Conservation (phyloP, 2,888 invertebrate genomes). For the Apamea anceps region DNA sequence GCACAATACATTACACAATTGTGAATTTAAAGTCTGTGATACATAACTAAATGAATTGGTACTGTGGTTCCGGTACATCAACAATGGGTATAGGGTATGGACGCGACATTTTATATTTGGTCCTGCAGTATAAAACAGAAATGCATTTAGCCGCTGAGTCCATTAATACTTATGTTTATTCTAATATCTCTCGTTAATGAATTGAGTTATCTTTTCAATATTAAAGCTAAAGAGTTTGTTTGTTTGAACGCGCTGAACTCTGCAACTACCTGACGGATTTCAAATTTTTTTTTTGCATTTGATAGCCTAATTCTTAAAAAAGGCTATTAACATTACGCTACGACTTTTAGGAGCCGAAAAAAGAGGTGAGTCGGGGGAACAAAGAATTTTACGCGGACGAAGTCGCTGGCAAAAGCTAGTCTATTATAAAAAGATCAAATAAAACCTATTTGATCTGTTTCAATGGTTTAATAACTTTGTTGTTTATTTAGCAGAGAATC, state of each 20-base stretch:
- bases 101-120: conserved; percentile 36
- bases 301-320: background rate
- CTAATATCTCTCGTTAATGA: background rate
- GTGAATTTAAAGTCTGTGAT: conserved; percentile 65
- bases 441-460: conserved; percentile 1
- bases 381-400: background rate
- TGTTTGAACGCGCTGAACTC: background rate
- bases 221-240: background rate
- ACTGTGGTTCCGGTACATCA: conserved; percentile 71
- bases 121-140: conserved; percentile 37
- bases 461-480: conserved; percentile 4
- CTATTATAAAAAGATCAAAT: background rate
- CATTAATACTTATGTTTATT: background rate
- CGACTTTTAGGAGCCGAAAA: background rate
- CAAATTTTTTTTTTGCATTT: background rate
- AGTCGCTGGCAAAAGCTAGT: background rate
- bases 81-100: conserved; percentile 54
- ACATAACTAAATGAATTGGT: conserved; percentile 69
- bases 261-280: background rate
- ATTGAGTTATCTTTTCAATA: background rate
- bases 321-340: background rate
- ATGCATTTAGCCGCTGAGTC: conserved; percentile 36
- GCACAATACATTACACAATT: conserved; percentile 65
- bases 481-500: background rate
- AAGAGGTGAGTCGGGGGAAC: background rate